Base-by-base conservation (phyloP, 2,113 vertebrate species). In the Smithornis capensis region DNA sequence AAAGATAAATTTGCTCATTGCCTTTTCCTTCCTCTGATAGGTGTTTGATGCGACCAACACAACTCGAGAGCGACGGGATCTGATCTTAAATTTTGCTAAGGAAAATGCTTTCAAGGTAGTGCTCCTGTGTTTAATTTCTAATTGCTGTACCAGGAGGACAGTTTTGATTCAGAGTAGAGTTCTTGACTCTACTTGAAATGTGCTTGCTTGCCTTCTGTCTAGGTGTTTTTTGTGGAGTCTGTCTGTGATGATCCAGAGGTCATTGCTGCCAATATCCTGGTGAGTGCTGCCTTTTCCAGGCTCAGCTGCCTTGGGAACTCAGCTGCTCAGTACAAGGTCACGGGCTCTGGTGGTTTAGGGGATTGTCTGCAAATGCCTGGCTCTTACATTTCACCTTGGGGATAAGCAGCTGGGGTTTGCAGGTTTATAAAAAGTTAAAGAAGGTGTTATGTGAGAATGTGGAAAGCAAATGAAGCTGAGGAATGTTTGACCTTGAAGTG, bases 21-120 rank as follows among this genome's bases (percentile, higher is more conserved):
- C 67, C 57, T 1, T 12, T 47, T 49, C 1, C 22, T 63, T 80
- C 81, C 88, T 31, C 60, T 47, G 47, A 16, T 76, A 99, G 99
- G 99, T 99, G 71, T 99, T 99, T 78, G 99, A 99, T 97, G 99
- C 99, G 7, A 99, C 99, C 94, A 99, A 99, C 96, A 99, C 99
- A 31, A 99, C 99, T 31, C 98, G 99, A 77, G 99, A 99, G 88
- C 98, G 99, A 10, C 97, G 99, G 88, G 99, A 99, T 95, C 98
- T 99, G 91, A 99, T 99, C 94, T 96, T 99, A 75, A 96, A 87
- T 75, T 99, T 99, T 96, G 99, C 98, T 5, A 98, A 99, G 90
- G 98, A 99, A 79, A 98, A 99, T 68, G 96, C 98, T 37, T 99
- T 98, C 95, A 99, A 99, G 99, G 99, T 99, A 86, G 65, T 1